Base-by-base conservation (phyloP, 92 coral and sea anemone genomes). In the Phenganax subtilis region DNA sequence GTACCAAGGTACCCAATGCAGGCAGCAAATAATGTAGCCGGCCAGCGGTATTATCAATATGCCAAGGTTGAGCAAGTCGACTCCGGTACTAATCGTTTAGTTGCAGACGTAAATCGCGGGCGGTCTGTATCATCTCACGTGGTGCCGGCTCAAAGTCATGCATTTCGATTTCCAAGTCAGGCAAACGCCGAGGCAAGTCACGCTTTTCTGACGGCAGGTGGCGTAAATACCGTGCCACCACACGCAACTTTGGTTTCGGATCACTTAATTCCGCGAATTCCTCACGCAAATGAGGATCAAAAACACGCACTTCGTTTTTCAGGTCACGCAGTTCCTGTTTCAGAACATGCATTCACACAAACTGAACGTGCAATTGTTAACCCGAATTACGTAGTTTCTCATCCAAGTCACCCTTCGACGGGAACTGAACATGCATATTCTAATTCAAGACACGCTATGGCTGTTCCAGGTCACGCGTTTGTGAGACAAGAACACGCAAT, bases 401-500 rank as follows among this genome's bases (percentile, higher is more conserved):
- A 30, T 68, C 73, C 30, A 68, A 9, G 15, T 68, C 73, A 61
- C 67, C 25, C 67, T 61, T 61, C 25, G 8, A 61, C 67, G 28
- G 25, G 67, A 61, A 61, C 28, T 17, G 67, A 61, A 17, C 27
- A 61, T 7, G 67, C n/a, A 61, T 37, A 37, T 37, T 37, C 47
- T 37, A 2, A 5, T 37, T 37, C 47, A 37, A 37, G 47, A 37
- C 47, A 37, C 47, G 47, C 47, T 5, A 61, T 61, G 8, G 27
- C 67, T 17, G 67, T 12, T 61, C 67, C n/a, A 28, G 12, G 37
- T 68, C 73, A 68, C 73, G 73, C 73, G 10, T 68, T 28, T 16
- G 47, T n/a, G 15, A 68, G 52, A 37, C 30, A 30, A 12, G 52
- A 27, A 8, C 73, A 37, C 73, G 73, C 54, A 37, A 68, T 68